Conservation (phyloP, 2,888 invertebrate species). For the Mythimna loreyi region DNA sequence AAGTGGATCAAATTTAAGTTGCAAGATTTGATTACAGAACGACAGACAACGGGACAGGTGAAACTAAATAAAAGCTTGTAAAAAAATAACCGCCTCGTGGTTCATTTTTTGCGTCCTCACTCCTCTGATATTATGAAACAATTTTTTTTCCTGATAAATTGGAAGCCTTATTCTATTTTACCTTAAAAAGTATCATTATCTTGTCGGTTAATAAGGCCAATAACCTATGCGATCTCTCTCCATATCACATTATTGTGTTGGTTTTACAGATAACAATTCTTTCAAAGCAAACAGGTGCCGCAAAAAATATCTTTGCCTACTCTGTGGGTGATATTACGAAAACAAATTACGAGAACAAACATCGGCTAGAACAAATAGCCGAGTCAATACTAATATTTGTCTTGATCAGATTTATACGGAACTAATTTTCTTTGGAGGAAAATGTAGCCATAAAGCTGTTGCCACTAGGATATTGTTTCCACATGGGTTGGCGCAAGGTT, state of each 20-base stretch:
- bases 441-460: background rate
- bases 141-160: too few relatives aligned
- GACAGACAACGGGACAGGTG: too few relatives aligned
- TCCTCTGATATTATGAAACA: too few relatives aligned
- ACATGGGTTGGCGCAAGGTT: background rate
- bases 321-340: constrained; percentile 15
- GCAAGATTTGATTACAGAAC: too few relatives aligned
- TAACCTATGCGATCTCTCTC: too few relatives aligned
- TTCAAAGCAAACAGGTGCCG: constrained; percentile 23
- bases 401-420: constrained; percentile 30
- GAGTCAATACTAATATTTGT: constrained; percentile 43
- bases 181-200: too few relatives aligned
- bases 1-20: too few relatives aligned
- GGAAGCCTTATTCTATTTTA: too few relatives aligned
- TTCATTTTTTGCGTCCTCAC: too few relatives aligned
- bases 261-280: constrained; percentile 6
- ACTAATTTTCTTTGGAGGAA: constrained; percentile 30
- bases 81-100: too few relatives aligned
- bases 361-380: constrained; percentile 29
- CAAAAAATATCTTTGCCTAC: constrained; percentile 1
- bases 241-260: background rate
- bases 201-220: too few relatives aligned
- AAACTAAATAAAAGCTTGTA: too few relatives aligned
- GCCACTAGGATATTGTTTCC: constrained; percentile 5
- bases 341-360: constrained; percentile 45